Evolutionary conservation across 2,113 vertebrate species (phyloP).

Genomic region (Rhynchopsitta pachyrhyncha): DNA sequence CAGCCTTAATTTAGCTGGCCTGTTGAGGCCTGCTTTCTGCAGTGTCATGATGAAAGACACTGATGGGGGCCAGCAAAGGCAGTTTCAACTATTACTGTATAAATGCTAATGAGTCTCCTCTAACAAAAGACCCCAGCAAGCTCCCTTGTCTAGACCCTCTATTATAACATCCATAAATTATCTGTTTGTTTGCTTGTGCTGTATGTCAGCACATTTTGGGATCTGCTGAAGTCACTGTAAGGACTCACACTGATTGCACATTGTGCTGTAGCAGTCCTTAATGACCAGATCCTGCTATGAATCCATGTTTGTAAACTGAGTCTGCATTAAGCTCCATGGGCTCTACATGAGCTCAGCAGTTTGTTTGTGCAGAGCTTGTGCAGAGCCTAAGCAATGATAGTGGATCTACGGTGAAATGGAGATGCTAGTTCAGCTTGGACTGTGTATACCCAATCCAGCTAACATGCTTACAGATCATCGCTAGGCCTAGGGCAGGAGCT

Average conservation of each 20-base stretch:
- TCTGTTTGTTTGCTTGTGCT: not conserved
- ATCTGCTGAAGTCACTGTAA: not conserved
- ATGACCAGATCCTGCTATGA: not conserved
- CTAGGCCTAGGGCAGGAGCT: no score
- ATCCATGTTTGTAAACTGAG: rapidly evolving
- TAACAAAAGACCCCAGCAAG: not conserved
- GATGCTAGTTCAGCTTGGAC: not conserved
- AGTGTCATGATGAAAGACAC: slow-evolving; percentile 26
- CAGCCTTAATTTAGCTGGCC: not conserved
- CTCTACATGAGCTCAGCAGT: rapidly evolving
- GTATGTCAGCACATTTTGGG: not conserved
- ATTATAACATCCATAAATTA: not conserved
- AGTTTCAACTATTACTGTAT: not conserved
- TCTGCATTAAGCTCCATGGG: rapidly evolving
- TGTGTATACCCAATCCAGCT: not conserved
- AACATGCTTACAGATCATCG: not conserved
- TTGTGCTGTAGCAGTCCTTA: not conserved
- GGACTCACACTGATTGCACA: not conserved
- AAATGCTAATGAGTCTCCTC: not conserved
- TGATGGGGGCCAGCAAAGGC: slow-evolving; percentile 14
- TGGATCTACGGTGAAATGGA: not conserved
- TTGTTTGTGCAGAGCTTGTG: not conserved
- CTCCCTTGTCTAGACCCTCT: not conserved
- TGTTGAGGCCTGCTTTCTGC: slow-evolving; percentile 25
- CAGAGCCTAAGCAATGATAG: not conserved